Conservation (phyloP, 2,888 invertebrate genomes). For the Taphrorychus bicolor region DNA sequence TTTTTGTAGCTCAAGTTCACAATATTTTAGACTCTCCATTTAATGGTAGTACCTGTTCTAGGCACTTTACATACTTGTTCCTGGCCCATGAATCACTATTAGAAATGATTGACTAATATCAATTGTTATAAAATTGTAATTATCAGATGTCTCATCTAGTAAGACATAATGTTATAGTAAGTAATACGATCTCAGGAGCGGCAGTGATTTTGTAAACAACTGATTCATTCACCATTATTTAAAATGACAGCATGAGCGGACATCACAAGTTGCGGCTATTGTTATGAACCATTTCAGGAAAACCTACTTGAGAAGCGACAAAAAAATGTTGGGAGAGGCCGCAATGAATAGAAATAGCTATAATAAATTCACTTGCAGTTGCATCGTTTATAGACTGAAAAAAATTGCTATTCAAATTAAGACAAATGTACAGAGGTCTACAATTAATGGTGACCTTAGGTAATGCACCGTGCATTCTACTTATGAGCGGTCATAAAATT, state of each 20-base stretch:
- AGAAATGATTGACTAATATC: neutral
- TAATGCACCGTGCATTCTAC: slow-evolving; percentile 3
- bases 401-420: neutral
- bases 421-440: neutral
- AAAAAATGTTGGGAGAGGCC: neutral
- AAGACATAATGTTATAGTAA: neutral
- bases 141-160: neutral
- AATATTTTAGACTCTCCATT: too few species aligned
- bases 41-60: too few species aligned
- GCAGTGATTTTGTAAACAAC: neutral
- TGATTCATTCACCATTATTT: neutral
- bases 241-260: neutral
- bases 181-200: neutral
- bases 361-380: neutral
- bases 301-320: neutral
- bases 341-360: neutral
- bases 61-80: neutral
- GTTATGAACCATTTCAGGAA: too few species aligned
- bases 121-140: neutral
- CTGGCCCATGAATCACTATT: neutral
- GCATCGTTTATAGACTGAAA: neutral
- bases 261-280: neutral
- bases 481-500: neutral
- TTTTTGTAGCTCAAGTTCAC: neutral
- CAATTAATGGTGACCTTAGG: slow-evolving; percentile 4